Percentiles rank a stretch among this genome's conserved stretches.
phyloP scores from a whole-genome alignment of 1,140 invertebrate species.

The Drosophila azteca region DNA sequence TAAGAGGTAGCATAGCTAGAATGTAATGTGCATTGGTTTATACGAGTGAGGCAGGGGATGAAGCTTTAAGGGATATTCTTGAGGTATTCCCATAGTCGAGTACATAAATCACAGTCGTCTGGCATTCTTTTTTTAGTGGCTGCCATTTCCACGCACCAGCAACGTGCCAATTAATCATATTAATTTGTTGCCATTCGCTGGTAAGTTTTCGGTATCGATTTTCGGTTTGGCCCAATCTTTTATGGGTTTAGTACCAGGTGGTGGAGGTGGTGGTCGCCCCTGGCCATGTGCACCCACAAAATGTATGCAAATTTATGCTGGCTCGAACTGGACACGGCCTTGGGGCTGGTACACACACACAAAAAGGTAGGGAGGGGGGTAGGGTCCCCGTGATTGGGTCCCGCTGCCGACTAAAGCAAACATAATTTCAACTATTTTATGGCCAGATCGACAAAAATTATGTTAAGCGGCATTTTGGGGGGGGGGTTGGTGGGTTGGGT shows the following conservation, averaged over 20 bases:
- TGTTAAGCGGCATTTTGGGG: conserved; percentile 35
- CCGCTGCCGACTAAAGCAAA: conserved; percentile 44
- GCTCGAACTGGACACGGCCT: conserved; percentile 17
- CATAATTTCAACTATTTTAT: conserved; percentile 72
- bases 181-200: conserved; percentile 63
- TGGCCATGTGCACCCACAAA: conserved; percentile 13
- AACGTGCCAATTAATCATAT: conserved; percentile 76
- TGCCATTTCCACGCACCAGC: conserved; percentile 33
- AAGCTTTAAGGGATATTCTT: not conserved
- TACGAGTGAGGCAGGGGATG: no score
- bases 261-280: conserved; percentile 5
- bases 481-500: not conserved
- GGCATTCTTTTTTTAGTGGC: conserved; percentile 1
- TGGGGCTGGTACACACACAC: not conserved
- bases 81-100: not conserved
- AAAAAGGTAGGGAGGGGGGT: conserved; percentile 2
- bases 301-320: conserved; percentile 73
- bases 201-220: conserved; percentile 63
- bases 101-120: no score
- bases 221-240: conserved; percentile 10
- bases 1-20: no score
- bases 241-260: not conserved
- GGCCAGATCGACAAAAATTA: conserved; percentile 57
- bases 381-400: conserved; percentile 7
- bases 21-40: no score